phyloP scores from a whole-genome alignment of 2,113 vertebrate species.

The Dromaius novaehollandiae region DNA sequence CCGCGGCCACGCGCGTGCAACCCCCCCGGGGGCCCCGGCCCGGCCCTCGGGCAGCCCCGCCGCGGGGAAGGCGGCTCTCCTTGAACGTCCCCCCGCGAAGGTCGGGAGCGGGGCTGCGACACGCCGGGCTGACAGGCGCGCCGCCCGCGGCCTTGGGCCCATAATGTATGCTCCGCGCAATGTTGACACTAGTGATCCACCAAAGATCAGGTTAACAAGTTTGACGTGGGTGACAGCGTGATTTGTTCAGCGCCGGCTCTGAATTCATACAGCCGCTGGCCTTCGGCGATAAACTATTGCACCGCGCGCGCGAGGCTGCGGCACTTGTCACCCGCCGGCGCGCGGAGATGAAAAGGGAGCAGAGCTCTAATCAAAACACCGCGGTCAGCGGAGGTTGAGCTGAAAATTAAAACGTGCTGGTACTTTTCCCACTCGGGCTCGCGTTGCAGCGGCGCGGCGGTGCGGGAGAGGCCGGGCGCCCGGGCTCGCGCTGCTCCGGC shows the following conservation, averaged over 20 bases:
- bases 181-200: conserved; percentile 77
- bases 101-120: conserved; percentile 67
- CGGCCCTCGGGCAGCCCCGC: no score
- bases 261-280: conserved; percentile 61
- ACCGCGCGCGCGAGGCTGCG: background rate
- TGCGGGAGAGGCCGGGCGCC: no score
- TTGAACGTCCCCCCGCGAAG: conserved; percentile 77
- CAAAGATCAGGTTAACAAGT: conserved; percentile 73
- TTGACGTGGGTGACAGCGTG: conserved; percentile 77
- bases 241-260: conserved; percentile 67
- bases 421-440: background rate
- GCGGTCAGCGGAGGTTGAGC: conserved; percentile 48
- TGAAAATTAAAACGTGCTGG: conserved; percentile 48
- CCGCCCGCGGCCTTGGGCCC: conserved; percentile 80
- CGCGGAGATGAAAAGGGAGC: conserved; percentile 57
- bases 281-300: conserved; percentile 73
- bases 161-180: conserved; percentile 81
- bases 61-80: conserved; percentile 58
- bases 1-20: rapidly evolving
- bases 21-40: background rate
- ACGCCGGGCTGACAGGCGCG: conserved; percentile 80
- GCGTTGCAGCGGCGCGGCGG: background rate
- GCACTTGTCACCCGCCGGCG: conserved; percentile 43
- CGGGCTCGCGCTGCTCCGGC: no score
- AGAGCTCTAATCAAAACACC: conserved; percentile 65